Percentiles rank a stretch among this genome's conserved stretches.
phyloP scores from a whole-genome alignment of 2,888 invertebrate species.

The Platerodrilus igneus region DNA sequence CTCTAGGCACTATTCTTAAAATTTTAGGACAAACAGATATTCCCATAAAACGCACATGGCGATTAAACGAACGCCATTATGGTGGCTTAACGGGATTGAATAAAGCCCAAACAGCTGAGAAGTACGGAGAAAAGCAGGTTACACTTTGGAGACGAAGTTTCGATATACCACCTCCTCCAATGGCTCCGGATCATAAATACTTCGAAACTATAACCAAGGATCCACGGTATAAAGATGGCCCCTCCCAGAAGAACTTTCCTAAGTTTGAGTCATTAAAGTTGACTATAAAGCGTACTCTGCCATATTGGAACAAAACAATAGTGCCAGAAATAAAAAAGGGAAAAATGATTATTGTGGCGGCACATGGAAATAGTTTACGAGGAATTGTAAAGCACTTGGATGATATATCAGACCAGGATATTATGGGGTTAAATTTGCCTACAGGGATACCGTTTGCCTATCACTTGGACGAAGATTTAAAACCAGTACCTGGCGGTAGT shows the following conservation, averaged over 20 bases:
- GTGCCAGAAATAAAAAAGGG: constrained; percentile 74
- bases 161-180: constrained; percentile 76
- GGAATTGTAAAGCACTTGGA: constrained; percentile 85
- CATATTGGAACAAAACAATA: constrained; percentile 82
- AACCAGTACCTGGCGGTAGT: constrained; percentile 55
- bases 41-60: constrained; percentile 70
- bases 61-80: constrained; percentile 83
- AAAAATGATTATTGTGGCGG: constrained; percentile 73
- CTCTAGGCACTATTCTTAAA: constrained; percentile 62
- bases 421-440: constrained; percentile 58
- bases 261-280: constrained; percentile 77
- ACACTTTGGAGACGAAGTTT: constrained; percentile 83
- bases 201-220: constrained; percentile 72
- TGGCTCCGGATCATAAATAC: constrained; percentile 71
- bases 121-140: constrained; percentile 80
- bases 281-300: constrained; percentile 75
- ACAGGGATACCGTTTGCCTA: constrained; percentile 63
- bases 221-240: constrained; percentile 68
- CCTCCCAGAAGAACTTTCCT: constrained; percentile 68
- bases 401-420: constrained; percentile 54
- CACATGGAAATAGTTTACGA: constrained; percentile 81
- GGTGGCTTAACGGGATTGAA: constrained; percentile 82
- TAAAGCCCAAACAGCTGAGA: constrained; percentile 78
- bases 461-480: constrained; percentile 53
- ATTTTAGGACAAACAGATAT: constrained; percentile 64